Percentiles rank a stretch among this genome's conserved stretches.
Conservation (phyloP, 2,888 invertebrate genomes). For the Saturnia japonica region DNA sequence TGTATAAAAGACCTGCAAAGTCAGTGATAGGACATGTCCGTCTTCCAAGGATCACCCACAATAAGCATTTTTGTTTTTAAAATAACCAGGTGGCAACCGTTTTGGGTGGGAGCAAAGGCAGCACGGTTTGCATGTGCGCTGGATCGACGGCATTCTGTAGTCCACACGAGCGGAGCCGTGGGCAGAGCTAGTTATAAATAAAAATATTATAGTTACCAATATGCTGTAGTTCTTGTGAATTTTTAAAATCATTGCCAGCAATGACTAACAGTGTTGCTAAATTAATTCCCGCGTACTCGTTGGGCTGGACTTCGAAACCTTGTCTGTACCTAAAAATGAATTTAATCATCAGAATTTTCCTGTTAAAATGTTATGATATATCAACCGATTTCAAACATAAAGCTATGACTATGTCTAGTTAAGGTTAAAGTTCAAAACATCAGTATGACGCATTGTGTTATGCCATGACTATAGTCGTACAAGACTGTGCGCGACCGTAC, state of each 20-base stretch:
- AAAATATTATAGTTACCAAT: constrained; percentile 83
- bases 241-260: constrained; percentile 96
- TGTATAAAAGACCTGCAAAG: too few relatives aligned
- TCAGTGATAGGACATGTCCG: too few relatives aligned
- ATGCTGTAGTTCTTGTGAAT: constrained; percentile 94
- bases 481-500: too few relatives aligned
- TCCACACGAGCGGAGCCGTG: too few relatives aligned
- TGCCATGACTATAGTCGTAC: too few relatives aligned
- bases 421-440: not conserved
- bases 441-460: too few relatives aligned
- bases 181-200: constrained; percentile 41
- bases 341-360: not conserved
- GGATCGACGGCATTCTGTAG: too few relatives aligned
- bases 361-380: not conserved
- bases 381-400: not conserved
- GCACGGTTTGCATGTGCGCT: too few relatives aligned
- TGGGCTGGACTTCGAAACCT: constrained; percentile 98
- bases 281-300: constrained; percentile 99
- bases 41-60: too few relatives aligned
- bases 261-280: constrained; percentile 98
- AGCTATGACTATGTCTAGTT: not conserved
- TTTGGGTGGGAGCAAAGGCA: too few relatives aligned
- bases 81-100: too few relatives aligned
- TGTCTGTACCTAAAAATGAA: constrained; percentile 87
- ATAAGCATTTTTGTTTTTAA: too few relatives aligned